These are phyloP conservation scores for Cochlearius cochlearius DNA, from an alignment of 2,113 vertebrate species.

Conservation along the genomic window DNA sequence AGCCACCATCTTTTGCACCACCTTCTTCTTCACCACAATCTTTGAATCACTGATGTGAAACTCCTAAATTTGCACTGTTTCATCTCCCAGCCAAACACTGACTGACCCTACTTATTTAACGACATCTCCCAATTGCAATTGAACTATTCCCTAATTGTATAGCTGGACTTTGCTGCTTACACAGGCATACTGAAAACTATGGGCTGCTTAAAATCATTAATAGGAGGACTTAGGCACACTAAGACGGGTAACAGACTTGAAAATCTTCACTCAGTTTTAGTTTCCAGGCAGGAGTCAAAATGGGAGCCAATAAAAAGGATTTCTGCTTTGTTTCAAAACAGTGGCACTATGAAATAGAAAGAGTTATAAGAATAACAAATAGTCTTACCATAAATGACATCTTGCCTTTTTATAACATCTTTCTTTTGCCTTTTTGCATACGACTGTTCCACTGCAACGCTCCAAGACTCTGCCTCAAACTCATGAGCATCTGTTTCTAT, in stretches of 20 bases:
- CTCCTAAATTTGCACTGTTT: not conserved
- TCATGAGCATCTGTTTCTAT: slow-evolving; percentile 87
- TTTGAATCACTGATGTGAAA: not conserved
- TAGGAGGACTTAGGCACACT: not conserved
- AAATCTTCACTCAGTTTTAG: not conserved
- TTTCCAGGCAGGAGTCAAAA: not conserved
- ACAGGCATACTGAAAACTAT: not conserved
- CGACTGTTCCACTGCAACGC: slow-evolving; percentile 83
- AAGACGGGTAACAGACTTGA: not conserved
- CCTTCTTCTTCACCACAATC: not conserved
- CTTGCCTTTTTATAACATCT: slow-evolving; percentile 87
- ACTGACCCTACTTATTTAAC: not conserved
- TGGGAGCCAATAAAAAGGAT: not conserved
- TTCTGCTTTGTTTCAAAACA: not conserved
- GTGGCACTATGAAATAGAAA: not conserved
- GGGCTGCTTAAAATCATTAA: not conserved
- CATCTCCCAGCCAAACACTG: not conserved
- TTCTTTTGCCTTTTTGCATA: slow-evolving; percentile 83
- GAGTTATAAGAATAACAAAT: not conserved
- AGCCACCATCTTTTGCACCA: not conserved
- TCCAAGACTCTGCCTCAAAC: slow-evolving; percentile 93
- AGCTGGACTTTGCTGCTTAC: not conserved
- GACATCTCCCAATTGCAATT: not conserved
- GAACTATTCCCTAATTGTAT: not conserved
- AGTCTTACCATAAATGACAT: slow-evolving; percentile 91